A percentile compares a stretch with the other conserved stretches of the same genome.
These are phyloP conservation scores for Nipponia nippon DNA, from an alignment of 2,113 vertebrate species.

Conservation along the genomic window DNA sequence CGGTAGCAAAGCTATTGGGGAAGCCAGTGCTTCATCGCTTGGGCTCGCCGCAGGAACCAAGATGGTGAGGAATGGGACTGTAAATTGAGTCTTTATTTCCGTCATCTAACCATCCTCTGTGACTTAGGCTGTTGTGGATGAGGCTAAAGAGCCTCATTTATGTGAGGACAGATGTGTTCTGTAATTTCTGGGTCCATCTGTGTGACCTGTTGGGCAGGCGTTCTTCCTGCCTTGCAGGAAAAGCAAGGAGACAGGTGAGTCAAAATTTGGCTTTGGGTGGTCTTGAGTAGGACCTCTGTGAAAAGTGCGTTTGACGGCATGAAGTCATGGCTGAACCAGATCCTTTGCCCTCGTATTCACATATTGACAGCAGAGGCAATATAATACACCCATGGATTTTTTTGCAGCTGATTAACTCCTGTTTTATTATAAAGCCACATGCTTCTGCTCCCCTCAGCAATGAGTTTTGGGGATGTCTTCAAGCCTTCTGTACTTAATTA, in stretches of 20 bases:
- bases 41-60: not conserved
- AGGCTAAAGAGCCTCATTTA: not conserved
- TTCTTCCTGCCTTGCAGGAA: not conserved
- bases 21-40: not conserved
- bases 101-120: not conserved
- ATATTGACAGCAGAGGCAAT: not conserved
- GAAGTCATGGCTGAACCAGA: not conserved
- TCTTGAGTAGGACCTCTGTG: not conserved
- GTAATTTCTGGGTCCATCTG: not conserved
- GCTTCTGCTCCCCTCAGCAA: not conserved
- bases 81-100: not conserved
- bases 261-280: not conserved
- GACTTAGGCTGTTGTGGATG: not conserved
- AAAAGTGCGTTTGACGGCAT: not conserved
- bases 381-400: not conserved
- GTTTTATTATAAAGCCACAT: not conserved
- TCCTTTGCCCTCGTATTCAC: not conserved
- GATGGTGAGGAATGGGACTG: not conserved
- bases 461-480: not conserved
- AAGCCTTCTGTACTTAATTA: not conserved
- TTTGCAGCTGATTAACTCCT: not conserved
- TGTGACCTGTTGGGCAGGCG: not conserved
- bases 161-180: not conserved
- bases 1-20: not conserved
- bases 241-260: not conserved